Base-by-base conservation (phyloP, 2,888 invertebrate species). In the Rhagophthalmus giganteus region DNA sequence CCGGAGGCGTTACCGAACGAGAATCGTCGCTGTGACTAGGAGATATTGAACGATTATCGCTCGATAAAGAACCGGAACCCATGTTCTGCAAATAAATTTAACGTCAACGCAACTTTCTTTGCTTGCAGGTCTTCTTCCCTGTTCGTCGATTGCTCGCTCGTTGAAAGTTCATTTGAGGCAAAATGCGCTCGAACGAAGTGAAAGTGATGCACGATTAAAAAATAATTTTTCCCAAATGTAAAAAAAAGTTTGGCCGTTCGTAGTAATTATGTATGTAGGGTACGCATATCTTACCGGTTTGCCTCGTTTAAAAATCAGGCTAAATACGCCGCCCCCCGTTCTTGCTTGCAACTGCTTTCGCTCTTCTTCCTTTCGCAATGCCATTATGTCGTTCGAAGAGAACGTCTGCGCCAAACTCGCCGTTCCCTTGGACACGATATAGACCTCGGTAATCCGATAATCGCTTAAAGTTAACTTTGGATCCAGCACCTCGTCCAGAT, bases 401-500 rank as follows among this genome's bases (percentile, higher is more conserved):
- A 74, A 72, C 3, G 71, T 64, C 60, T 79, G 79, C 15, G 75
- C 74, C 46, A 79, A 72, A 48, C 77, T 69, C 10, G 75, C 74
- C 1, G 79, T 74, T 20, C 80, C 78, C 58, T 78, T 79, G 4
- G 78, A 74, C 30, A 82, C 82, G 14, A 85, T 72, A 53, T 80
- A 80, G 32, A 87, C 80, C 71, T 86, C 85, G 54, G 82, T 82
- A 32, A 85, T 77, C 54, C 81, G 80, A 65, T 85, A 85, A 67
- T 84, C 84, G 40, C 80, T 80, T 31, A 86, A 71, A 1, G 81
- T 79, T 57, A 79, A 68, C 56, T 79, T 78, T 26, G 81, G 76
- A 57, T 82, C 79, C 64, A 86, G 71, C 9, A 77, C 76, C 65
- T 83, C 79, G 60, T 83, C 81, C 53, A 84, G 74, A 68, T 83